phyloP scores from a whole-genome alignment of 2,888 invertebrate genomes.

The Epsilonema sp. region DNA sequence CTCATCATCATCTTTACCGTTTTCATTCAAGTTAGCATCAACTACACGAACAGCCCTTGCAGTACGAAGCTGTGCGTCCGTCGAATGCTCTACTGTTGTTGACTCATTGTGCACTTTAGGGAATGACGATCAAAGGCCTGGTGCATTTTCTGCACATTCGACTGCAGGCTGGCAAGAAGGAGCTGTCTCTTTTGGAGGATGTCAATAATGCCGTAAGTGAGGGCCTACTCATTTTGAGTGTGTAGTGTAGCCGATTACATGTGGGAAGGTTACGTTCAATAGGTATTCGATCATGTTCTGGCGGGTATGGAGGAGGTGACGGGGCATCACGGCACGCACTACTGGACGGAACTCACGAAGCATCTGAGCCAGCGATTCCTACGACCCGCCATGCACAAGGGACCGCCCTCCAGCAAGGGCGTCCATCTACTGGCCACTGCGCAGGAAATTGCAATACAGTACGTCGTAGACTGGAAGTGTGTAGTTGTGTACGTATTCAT shows the following conservation, averaged over 20 bases:
- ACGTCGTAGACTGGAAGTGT: too few species aligned
- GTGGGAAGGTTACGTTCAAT: too few species aligned
- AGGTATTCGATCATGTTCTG: slow-evolving; percentile 25
- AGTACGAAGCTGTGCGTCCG: not conserved
- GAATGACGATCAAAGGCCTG: not conserved
- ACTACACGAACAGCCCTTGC: not conserved
- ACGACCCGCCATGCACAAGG: slow-evolving; percentile 1
- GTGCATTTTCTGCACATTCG: not conserved
- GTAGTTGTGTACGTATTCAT: not conserved
- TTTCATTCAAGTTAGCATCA: slow-evolving; percentile 28
- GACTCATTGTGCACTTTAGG: not conserved
- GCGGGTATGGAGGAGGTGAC: not conserved
- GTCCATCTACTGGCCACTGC: too few species aligned
- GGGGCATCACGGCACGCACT: not conserved
- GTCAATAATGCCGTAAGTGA: not conserved
- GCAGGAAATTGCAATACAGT: too few species aligned
- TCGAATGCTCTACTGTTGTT: too few species aligned
- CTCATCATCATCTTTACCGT: slow-evolving; percentile 34
- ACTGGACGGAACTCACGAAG: not conserved
- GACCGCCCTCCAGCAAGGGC: too few species aligned
- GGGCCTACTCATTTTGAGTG: too few species aligned
- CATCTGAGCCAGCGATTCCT: slow-evolving; percentile 2
- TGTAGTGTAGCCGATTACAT: too few species aligned
- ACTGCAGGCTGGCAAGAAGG: not conserved
- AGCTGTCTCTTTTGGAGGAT: not conserved